A percentile compares a stretch with the other conserved stretches of the same genome.
Conservation (phyloP, 2,113 vertebrate species). For the Lutjanus erythropterus region DNA sequence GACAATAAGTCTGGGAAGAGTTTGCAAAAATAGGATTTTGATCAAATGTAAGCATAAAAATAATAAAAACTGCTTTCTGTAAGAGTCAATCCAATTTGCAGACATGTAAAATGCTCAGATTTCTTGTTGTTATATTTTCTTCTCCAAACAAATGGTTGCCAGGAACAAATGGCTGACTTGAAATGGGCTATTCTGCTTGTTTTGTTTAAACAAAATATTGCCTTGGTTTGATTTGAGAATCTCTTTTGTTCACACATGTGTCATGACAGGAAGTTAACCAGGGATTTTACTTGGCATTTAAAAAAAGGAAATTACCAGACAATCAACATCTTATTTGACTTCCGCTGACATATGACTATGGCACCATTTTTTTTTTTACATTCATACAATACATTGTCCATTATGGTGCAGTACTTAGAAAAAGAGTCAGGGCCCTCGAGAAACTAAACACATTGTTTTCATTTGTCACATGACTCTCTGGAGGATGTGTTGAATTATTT, state of each 20-base stretch:
- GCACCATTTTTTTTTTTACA: too few species aligned
- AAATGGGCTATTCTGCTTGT: not conserved
- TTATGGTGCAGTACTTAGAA: too few species aligned
- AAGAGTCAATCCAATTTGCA: not conserved
- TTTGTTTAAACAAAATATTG: slow-evolving; percentile 10
- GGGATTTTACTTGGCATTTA: not conserved
- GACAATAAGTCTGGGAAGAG: too few species aligned
- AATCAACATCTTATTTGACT: slow-evolving; percentile 5
- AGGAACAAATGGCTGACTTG: not conserved
- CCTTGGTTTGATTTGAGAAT: not conserved
- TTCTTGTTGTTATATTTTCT: not conserved
- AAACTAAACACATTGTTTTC: too few species aligned
- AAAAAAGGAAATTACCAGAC: slow-evolving; percentile 14
- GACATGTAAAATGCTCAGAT: not conserved
- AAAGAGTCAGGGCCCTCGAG: not conserved
- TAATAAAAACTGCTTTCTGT: not conserved
- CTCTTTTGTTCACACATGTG: slow-evolving; percentile 20
- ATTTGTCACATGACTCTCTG: too few species aligned
- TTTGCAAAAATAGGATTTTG: too few species aligned
- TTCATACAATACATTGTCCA: too few species aligned
- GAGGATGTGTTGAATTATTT: too few species aligned
- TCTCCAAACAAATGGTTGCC: not conserved
- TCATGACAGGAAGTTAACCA: slow-evolving; percentile 2
- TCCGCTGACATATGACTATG: not conserved
- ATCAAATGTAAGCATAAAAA: too few species aligned